These are phyloP conservation scores for Piaya cayana DNA, from an alignment of 2,113 vertebrate genomes.

Conservation along the genomic window DNA sequence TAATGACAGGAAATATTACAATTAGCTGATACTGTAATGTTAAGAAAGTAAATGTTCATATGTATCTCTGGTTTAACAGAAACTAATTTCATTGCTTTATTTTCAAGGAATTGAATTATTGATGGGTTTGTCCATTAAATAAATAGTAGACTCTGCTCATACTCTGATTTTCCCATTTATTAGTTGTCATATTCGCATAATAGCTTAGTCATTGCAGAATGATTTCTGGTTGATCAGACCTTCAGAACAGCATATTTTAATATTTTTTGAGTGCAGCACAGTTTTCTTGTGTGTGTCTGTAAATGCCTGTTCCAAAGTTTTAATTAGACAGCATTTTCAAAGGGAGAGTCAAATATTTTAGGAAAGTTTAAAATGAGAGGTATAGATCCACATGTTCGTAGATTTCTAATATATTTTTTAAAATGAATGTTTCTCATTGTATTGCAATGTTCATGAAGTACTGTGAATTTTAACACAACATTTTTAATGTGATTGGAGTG, in stretches of 20 bases:
- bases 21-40: neutral
- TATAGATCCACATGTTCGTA: neutral
- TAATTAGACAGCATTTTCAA: neutral
- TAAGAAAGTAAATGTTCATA: neutral
- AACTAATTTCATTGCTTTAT: neutral
- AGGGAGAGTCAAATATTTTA: neutral
- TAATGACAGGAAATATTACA: neutral
- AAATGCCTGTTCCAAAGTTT: neutral
- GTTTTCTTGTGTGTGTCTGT: neutral
- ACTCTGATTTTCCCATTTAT: neutral
- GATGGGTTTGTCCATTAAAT: neutral
- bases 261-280: neutral
- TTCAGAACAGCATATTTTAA: neutral
- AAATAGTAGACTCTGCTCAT: neutral
- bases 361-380: neutral
- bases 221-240: neutral
- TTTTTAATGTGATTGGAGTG: neutral
- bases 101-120: neutral
- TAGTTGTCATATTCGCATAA: neutral
- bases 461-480: neutral
- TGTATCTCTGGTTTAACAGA: neutral
- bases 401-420: neutral
- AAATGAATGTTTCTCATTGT: neutral
- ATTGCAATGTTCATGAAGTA: neutral
- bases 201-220: neutral